phyloP scores from a whole-genome alignment of 35 echinoderm and acorn worm genomes.

The Eucidaris tribuloides region DNA sequence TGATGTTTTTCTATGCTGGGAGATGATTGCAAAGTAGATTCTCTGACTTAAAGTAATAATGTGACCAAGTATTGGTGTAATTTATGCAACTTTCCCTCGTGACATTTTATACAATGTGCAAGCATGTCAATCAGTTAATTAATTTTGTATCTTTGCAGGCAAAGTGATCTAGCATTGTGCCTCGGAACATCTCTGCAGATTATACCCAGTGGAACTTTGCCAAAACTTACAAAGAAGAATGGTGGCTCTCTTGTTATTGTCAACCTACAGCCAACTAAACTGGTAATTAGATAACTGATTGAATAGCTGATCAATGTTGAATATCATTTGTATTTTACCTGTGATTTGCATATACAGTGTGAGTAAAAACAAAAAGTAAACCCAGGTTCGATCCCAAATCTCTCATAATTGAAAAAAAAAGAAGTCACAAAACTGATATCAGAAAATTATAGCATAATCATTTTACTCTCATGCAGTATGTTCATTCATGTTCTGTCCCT shows the following conservation, averaged over 20 bases:
- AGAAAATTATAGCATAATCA: too few species aligned
- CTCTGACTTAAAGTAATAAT: neutral
- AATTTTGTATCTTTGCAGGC: slow-evolving; percentile 29
- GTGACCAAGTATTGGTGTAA: neutral
- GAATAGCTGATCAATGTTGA: neutral
- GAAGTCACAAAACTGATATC: neutral
- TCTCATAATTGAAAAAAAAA: neutral
- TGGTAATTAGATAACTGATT: slow-evolving; percentile 52
- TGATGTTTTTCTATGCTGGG: neutral
- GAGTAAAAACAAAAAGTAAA: neutral
- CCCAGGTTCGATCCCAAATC: too few species aligned
- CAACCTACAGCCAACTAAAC: slow-evolving; percentile 94
- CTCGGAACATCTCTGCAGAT: slow-evolving; percentile 92
- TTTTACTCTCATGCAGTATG: neutral
- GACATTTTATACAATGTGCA: neutral
- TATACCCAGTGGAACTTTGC: slow-evolving; percentile 89
- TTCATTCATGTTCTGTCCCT: neutral
- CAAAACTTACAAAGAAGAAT: slow-evolving; percentile 82
- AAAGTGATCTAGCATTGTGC: slow-evolving; percentile 82
- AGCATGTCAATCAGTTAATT: too few species aligned
- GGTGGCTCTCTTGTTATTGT: slow-evolving; percentile 82
- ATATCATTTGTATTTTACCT: neutral
- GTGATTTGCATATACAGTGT: neutral
- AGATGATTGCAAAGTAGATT: neutral
- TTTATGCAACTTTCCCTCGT: neutral